Evolutionary conservation across 2,113 vertebrate genomes (phyloP).

Genomic region (Sorex fumeus): DNA sequence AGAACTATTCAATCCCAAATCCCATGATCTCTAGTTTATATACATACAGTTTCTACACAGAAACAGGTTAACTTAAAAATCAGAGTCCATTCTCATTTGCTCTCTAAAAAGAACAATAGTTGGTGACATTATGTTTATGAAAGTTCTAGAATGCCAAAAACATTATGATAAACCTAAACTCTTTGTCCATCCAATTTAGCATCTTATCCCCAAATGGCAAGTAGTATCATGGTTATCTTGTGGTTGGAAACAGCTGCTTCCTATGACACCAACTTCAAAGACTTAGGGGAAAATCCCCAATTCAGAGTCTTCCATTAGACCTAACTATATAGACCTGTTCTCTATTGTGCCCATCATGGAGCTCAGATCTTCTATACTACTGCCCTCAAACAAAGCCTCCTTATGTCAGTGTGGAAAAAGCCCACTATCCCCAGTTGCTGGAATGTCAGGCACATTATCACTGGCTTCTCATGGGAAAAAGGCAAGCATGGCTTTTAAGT

Average conservation of each 20-base stretch:
- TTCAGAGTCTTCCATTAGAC: neutral
- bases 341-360: neutral
- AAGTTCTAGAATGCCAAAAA: constrained; percentile 6
- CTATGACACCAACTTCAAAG: neutral
- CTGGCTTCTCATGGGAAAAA: constrained; percentile 73
- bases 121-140: constrained; percentile 17
- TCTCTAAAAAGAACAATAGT: constrained; percentile 9
- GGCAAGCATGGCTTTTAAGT: constrained; percentile 60
- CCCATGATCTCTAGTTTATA: neutral
- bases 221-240: neutral
- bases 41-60: neutral
- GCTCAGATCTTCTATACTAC: neutral
- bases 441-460: constrained; percentile 44
- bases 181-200: neutral
- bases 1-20: constrained; percentile 29
- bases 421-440: constrained; percentile 2
- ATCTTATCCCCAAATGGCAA: constrained; percentile 33
- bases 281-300: neutral
- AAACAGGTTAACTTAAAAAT: constrained; percentile 40
- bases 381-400: constrained; percentile 50
- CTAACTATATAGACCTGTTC: neutral
- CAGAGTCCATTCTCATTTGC: neutral
- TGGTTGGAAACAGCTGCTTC: neutral
- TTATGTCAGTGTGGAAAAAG: constrained; percentile 35
- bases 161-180: constrained; percentile 30